Evolutionary conservation across 2,888 invertebrate genomes (phyloP), one percentile per base, ranked within the genome.

Genomic region (Thera britannica): DNA sequence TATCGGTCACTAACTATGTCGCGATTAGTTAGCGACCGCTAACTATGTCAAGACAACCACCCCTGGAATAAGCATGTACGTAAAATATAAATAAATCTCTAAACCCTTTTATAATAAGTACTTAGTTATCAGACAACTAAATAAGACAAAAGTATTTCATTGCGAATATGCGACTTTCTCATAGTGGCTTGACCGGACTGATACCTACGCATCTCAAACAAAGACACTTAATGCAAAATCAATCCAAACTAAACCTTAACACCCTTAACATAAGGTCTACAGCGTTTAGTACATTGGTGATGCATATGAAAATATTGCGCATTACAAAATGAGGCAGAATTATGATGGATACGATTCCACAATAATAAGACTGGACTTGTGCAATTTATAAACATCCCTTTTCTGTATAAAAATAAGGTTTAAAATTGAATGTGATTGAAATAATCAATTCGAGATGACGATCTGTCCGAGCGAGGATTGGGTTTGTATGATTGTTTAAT

Each of bases 311-410:
- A 89, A 89, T 87, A 87, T 87, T 81, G 85, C 83, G 84, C 86
- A 87, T 90, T 90, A 90, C 88, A 90, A 88, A 91, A 91, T 90
- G 90, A 92, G 88, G 90, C 89, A 87, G 88, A 92, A 92, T 92
- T 92, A 91, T 92, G 93, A 93, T 93, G 90, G 90, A 92, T 92
- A 90, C 87, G 90, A 92, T 90, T 89, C 84, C 86, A 86, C 84
- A 90, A 84, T 90, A 92, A 90, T 92, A 90, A 92, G 90, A 87
- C 87, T 82, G 85, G 86, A 87, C 12, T 51, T 23, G 81, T 75
- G 78, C 72, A 67, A 57, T 38, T 63, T 62, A 67, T 58, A 46
- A 46, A 9, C 61, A 56, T 36, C 46, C 67, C 57, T 60, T n/a
- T n/a, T 58, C 7, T 6, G 7, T 48, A 62, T 38, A 60, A 34